Conservation (phyloP, 2,113 vertebrate genomes). For the Pycnonotus jocosus region DNA sequence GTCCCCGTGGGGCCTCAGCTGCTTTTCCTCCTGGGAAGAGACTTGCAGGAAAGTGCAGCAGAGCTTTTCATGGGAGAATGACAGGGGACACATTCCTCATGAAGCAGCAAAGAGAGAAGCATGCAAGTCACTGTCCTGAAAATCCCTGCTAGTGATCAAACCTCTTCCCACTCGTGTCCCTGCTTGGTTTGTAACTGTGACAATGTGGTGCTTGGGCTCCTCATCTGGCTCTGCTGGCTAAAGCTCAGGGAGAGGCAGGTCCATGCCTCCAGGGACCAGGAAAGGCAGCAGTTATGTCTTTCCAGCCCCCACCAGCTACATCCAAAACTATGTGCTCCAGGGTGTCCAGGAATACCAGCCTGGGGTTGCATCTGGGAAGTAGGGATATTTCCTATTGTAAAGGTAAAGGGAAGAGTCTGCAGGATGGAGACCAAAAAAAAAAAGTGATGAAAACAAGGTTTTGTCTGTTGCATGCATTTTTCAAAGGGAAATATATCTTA, state of each 20-base stretch:
- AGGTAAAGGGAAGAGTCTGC: background rate
- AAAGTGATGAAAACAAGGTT: background rate
- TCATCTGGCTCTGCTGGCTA: accelerated
- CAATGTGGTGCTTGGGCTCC: accelerated
- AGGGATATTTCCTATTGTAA: background rate
- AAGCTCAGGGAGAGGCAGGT: background rate
- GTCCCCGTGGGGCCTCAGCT: background rate
- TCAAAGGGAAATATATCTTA: background rate
- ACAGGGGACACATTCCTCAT: background rate
- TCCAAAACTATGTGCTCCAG: background rate
- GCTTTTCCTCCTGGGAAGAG: background rate
- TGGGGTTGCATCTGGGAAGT: accelerated
- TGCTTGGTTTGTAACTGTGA: accelerated
- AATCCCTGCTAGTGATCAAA: background rate
- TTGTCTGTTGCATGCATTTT: background rate
- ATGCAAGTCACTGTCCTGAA: accelerated
- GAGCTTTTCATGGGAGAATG: accelerated
- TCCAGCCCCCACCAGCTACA: background rate
- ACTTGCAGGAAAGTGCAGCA: background rate
- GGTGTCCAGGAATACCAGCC: background rate
- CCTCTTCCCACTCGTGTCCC: background rate
- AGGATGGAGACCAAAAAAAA: background rate
- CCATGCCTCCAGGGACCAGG: background rate
- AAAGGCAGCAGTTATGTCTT: accelerated
- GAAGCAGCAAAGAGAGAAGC: background rate